phyloP scores from a whole-genome alignment of 2,888 invertebrate genomes.

The Aporophyla lueneburgensis region DNA sequence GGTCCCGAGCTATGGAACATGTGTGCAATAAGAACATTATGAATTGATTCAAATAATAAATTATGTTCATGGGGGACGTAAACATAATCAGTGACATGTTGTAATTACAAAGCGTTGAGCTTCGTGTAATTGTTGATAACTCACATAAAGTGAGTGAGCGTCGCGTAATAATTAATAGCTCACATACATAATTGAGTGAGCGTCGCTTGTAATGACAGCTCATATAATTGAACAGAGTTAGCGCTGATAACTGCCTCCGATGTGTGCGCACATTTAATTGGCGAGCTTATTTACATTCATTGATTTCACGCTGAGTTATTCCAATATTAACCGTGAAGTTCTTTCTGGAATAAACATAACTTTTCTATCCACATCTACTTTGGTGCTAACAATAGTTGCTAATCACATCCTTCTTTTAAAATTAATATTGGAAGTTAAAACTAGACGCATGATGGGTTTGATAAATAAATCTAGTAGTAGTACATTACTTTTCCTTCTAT shows the following conservation, averaged over 20 bases:
- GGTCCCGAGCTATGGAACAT: background rate
- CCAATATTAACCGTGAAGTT: background rate
- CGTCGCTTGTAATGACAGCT: conserved; percentile 1
- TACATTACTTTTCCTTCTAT: no score
- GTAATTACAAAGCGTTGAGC: background rate
- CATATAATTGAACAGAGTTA: background rate
- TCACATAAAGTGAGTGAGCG: conserved; percentile 3
- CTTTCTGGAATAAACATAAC: background rate
- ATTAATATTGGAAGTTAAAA: background rate
- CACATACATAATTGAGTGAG: background rate
- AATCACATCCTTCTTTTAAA: background rate
- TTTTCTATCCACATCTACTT: background rate
- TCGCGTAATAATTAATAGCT: conserved; percentile 13
- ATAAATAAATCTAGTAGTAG: background rate
- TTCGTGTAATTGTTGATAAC: conserved; percentile 7
- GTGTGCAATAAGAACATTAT: background rate
- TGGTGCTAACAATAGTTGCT: background rate
- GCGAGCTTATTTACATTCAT: conserved; percentile 26
- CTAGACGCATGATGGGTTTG: background rate
- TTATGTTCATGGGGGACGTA: background rate
- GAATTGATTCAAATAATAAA: background rate
- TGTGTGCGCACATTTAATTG: conserved; percentile 19
- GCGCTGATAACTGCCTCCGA: background rate
- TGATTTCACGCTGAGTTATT: conserved; percentile 14
- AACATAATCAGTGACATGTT: conserved; percentile 7